phyloP scores from a whole-genome alignment of 2,113 vertebrate species.

The Cathartes aura region DNA sequence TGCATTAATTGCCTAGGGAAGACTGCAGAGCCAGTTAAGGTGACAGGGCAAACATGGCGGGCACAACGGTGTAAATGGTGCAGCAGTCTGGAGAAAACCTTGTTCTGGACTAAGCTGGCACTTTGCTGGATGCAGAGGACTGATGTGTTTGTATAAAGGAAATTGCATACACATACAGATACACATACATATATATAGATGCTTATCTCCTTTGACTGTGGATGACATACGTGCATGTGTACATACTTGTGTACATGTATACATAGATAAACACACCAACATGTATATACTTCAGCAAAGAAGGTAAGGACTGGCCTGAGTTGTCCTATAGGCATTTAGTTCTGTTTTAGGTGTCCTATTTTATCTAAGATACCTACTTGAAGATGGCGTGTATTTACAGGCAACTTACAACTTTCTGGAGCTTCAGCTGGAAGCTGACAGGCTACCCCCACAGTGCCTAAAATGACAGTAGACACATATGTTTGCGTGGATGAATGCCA shows the following conservation, averaged over 20 bases:
- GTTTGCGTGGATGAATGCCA: background rate
- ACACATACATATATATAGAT: background rate
- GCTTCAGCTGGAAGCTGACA: background rate
- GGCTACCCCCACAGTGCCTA: background rate
- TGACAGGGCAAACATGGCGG: fast-evolving
- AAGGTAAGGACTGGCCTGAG: background rate
- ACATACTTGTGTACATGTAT: background rate
- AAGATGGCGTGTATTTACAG: background rate
- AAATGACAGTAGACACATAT: background rate
- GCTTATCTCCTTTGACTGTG: background rate
- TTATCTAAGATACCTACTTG: background rate
- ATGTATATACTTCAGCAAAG: background rate
- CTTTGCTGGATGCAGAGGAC: background rate
- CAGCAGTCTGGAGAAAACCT: background rate
- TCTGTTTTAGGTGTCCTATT: background rate
- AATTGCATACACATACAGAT: background rate
- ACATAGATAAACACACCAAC: background rate
- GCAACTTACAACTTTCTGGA: background rate
- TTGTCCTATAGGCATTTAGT: background rate
- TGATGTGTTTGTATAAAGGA: background rate
- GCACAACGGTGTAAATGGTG: fast-evolving
- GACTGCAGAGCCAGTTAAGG: background rate
- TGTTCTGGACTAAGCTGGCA: background rate
- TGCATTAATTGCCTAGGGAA: background rate
- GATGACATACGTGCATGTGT: background rate